These are phyloP conservation scores for Eupithecia pulchellata DNA, from an alignment of 2,888 invertebrate species.

Conservation along the genomic window DNA sequence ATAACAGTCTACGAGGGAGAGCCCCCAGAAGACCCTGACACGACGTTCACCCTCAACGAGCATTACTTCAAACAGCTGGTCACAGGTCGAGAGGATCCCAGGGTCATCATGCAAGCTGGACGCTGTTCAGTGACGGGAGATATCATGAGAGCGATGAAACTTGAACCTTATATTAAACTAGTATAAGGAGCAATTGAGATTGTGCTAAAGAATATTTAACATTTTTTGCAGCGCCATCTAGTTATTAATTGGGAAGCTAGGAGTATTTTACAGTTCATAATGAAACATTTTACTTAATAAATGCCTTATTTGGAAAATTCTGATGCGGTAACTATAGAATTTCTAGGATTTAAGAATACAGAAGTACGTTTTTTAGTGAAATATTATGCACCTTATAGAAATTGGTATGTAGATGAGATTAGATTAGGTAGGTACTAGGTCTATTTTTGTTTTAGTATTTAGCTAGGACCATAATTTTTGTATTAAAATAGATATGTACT, in stretches of 20 bases:
- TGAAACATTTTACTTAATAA: too few species aligned
- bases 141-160: conserved; percentile 82
- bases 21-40: conserved; percentile 76
- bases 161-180: conserved; percentile 78
- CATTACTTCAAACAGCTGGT: conserved; percentile 77
- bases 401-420: neutral
- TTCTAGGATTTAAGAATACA: neutral
- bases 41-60: conserved; percentile 78
- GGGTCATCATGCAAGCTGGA: conserved; percentile 78
- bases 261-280: too few species aligned
- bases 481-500: neutral
- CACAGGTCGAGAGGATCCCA: conserved; percentile 70
- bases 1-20: conserved; percentile 77
- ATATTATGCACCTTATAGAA: neutral
- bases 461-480: neutral
- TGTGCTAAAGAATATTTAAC: neutral
- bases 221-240: neutral
- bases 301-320: neutral
- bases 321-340: neutral
- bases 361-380: neutral
- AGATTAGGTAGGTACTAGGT: neutral
- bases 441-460: neutral
- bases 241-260: neutral
- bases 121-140: conserved; percentile 82
- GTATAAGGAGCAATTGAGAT: conserved; percentile 48